Conservation (phyloP, 2,888 invertebrate genomes). For the Panorpa germanica region DNA sequence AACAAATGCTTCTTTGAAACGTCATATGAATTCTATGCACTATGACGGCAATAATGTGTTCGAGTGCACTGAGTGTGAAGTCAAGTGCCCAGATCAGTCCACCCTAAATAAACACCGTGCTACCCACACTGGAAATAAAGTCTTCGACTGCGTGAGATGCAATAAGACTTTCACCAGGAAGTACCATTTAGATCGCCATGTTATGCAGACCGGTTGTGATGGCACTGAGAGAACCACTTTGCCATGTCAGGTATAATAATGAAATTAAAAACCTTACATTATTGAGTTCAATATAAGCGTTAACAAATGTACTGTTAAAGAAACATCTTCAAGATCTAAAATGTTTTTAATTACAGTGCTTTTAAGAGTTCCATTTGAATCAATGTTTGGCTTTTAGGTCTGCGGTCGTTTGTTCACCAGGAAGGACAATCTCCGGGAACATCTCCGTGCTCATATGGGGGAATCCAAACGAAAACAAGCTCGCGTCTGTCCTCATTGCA, state of each 20-base stretch:
- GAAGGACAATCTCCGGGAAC: conserved; percentile 52
- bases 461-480: conserved; percentile 33
- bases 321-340: no score
- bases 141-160: conserved; percentile 46
- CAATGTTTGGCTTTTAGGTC: conserved; percentile 20
- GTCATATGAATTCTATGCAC: conserved; percentile 51
- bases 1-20: conserved; percentile 39
- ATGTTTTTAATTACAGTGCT: no score
- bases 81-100: conserved; percentile 39
- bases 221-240: conserved; percentile 24
- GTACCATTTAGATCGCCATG: conserved; percentile 53
- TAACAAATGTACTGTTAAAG: no score
- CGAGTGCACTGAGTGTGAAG: conserved; percentile 44
- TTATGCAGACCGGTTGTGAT: conserved; percentile 47
- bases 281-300: neutral
- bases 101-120: conserved; percentile 45
- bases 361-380: conserved; percentile 2
- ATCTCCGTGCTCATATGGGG: conserved; percentile 47
- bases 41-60: conserved; percentile 35
- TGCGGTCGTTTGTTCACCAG: conserved; percentile 33
- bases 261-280: neutral
- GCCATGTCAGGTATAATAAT: conserved; percentile 21
- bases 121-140: conserved; percentile 38
- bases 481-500: conserved; percentile 40
- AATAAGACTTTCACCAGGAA: conserved; percentile 52